Conservation (phyloP, 2,888 invertebrate genomes). For the Drosophila monieri region DNA sequence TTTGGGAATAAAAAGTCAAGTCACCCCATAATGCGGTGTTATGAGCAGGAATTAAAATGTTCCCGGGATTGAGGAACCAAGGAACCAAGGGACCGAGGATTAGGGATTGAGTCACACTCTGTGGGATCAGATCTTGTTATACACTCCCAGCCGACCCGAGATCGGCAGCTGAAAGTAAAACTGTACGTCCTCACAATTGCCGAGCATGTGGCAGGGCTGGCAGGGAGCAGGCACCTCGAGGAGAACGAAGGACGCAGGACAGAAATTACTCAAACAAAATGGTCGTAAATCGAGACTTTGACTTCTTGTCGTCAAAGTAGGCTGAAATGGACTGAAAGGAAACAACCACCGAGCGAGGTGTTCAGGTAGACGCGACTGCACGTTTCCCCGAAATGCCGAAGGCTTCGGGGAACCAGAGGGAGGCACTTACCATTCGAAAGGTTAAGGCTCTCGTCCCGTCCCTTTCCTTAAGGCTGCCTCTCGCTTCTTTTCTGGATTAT, state of each 20-base stretch:
- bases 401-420: conserved; percentile 37
- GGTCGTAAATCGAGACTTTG: conserved; percentile 82
- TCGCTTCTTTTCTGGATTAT: conserved; percentile 29
- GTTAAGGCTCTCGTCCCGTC: conserved; percentile 13
- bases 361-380: conserved; percentile 56
- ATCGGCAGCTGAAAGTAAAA: conserved; percentile 68
- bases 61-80: background rate
- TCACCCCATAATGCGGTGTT: conserved; percentile 31
- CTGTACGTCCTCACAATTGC: conserved; percentile 68
- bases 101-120: conserved; percentile 32
- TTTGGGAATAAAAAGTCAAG: conserved; percentile 25
- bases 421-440: conserved; percentile 19
- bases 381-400: conserved; percentile 56
- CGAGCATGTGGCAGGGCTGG: conserved; percentile 53
- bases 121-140: conserved; percentile 6
- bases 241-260: conserved; percentile 23
- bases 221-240: background rate
- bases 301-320: conserved; percentile 81
- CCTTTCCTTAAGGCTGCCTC: too few species aligned
- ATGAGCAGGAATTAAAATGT: conserved; percentile 8
- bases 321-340: conserved; percentile 57
- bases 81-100: background rate
- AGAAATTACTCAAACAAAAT: conserved; percentile 81
- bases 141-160: conserved; percentile 8
- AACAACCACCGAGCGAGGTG: conserved; percentile 68